phyloP scores from a whole-genome alignment of 2,113 vertebrate genomes.

The Dromaius novaehollandiae region DNA sequence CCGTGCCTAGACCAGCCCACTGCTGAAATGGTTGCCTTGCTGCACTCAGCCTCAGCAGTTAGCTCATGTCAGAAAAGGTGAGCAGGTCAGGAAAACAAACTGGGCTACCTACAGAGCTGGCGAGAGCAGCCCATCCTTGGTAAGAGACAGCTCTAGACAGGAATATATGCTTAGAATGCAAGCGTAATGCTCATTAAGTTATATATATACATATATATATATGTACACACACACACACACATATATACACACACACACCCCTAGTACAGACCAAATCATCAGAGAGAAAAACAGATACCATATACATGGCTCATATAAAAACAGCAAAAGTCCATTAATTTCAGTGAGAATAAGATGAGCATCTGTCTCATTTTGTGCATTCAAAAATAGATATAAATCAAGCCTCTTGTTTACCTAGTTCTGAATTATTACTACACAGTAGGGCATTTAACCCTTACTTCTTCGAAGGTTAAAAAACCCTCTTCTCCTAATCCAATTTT shows the following conservation, averaged over 20 bases:
- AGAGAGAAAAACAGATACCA: neutral
- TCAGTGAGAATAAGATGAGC: neutral
- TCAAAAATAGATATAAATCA: neutral
- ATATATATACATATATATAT: no score
- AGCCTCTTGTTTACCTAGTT: neutral
- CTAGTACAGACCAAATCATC: neutral
- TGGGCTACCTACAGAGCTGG: neutral
- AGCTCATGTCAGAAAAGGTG: neutral
- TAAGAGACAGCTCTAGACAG: neutral
- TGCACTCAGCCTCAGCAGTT: neutral
- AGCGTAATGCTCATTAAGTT: neutral
- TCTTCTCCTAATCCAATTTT: constrained; percentile 40
- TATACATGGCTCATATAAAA: neutral
- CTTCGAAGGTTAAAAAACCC: neutral
- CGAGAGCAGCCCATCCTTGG: neutral
- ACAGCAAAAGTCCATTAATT: neutral
- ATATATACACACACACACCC: neutral
- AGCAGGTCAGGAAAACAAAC: neutral
- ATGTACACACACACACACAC: neutral
- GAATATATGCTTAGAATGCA: neutral
- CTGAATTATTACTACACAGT: neutral
- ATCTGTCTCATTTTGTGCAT: neutral
- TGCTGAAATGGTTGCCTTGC: neutral
- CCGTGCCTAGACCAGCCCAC: neutral
- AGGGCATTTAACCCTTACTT: neutral